phyloP scores from a whole-genome alignment of 2,113 vertebrate genomes.

The Hippocampus mohnikei region DNA sequence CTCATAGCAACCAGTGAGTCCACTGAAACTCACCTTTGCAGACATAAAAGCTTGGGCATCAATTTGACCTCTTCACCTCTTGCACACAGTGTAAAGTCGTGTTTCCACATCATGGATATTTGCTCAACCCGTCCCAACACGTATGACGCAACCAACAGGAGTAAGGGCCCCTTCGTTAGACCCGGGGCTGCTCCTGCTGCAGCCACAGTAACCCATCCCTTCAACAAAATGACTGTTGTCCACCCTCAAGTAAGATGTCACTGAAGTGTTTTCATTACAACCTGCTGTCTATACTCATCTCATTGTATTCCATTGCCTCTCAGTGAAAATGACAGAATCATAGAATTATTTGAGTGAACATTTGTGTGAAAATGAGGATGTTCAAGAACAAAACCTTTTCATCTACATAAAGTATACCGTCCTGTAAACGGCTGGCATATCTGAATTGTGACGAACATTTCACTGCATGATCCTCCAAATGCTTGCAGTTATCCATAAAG shows the following conservation, averaged over 20 bases:
- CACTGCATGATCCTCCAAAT: too few species aligned
- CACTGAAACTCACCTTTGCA: neutral
- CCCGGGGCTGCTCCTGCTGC: conserved; percentile 75
- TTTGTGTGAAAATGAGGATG: too few species aligned
- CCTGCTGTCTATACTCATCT: neutral
- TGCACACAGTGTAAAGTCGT: conserved; percentile 85
- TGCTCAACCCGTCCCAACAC: conserved; percentile 84
- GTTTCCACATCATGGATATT: conserved; percentile 98
- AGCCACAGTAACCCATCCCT: conserved; percentile 79
- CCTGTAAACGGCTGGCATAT: too few species aligned
- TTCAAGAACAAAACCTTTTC: too few species aligned
- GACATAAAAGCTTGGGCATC: neutral
- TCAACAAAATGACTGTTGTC: conserved; percentile 84
- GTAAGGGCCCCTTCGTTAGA: conserved; percentile 86
- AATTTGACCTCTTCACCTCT: neutral
- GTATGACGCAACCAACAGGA: conserved; percentile 82
- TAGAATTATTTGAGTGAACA: too few species aligned
- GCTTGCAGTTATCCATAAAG: too few species aligned
- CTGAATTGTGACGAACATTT: too few species aligned
- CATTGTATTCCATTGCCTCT: neutral
- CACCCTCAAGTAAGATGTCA: conserved; percentile 84
- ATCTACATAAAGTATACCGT: too few species aligned
- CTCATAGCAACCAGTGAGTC: conserved; percentile 96
- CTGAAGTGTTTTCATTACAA: neutral
- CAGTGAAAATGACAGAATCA: neutral